Evolutionary conservation across 2,797 vertebrate species (phyloP), one percentile per base, ranked within the genome.

Genomic region (Nothura maculosa): DNA sequence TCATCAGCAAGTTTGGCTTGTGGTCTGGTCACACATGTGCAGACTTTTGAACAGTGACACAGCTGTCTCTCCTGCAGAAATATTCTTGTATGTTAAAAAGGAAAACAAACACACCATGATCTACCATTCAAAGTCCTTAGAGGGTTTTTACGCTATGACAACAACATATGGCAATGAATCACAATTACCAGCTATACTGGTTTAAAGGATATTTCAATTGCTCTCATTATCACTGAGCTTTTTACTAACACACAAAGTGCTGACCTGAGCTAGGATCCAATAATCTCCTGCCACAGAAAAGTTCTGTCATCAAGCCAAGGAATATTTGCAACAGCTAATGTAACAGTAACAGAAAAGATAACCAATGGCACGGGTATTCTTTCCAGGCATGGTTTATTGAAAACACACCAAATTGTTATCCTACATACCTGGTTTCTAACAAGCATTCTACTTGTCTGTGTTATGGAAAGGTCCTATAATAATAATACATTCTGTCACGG

Each of bases 331-430:
- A 78, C 57, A 69, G 32, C 92, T 92, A 40, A 85, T 0, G 1
- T 36, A 78, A 89, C 40, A 64, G 30, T 25, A 52, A 52, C 50
- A 50, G 19, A 81, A 95, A 90, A 95, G 92, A 97, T 79, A 96
- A 96, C 47, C 66, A 91, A 27, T 81, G 67, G 81, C 91, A 94
- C 92, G 4, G 28, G 36, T 81, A 42, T 97, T 98, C 97, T 98
- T 98, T 99, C 98, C 98, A 99, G 99, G 98, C 98, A 99, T 98
- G 98, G 97, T 99, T 99, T 99, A 99, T 99, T 99, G 98, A 99
- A 99, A 99, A 99, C 98, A 99, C 98, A 99, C 98, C 99, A 99
- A 99, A 98, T 98, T 97, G 98, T 99, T 98, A 98, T 98, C 98
- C 98, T 99, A 99, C 98, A 99, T 98, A 99, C 98, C 98, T 98